A percentile compares a stretch with the other conserved stretches of the same genome.
Evolutionary conservation across 2,113 vertebrate species (phyloP).

Genomic region (Cyprinodon brontotheroides): DNA sequence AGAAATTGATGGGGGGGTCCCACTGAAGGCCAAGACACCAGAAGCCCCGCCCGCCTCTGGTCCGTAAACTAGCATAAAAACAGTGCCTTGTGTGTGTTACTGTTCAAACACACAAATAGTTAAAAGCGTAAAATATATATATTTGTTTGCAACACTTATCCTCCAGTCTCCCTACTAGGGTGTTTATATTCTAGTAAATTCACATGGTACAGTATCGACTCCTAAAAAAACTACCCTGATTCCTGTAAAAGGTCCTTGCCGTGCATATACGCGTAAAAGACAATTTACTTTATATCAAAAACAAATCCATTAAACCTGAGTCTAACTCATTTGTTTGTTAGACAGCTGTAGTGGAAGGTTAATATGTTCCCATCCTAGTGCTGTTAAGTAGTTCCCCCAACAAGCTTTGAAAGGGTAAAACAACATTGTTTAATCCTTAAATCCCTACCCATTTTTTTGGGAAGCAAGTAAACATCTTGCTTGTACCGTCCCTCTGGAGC

Average conservation of each 20-base stretch:
- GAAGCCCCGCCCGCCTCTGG: no score
- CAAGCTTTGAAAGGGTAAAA: constrained; percentile 18
- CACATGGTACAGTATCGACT: background rate
- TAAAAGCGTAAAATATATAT: no score
- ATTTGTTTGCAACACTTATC: no score
- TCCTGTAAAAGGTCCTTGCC: background rate
- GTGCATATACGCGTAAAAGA: background rate
- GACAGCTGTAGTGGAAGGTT: background rate
- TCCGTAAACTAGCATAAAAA: no score
- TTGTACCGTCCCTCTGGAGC: constrained; percentile 97
- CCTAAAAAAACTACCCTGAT: background rate
- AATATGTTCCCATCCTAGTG: background rate
- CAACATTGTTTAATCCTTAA: constrained; percentile 4
- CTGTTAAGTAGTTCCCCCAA: background rate
- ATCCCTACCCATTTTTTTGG: constrained; percentile 96
- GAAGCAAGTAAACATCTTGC: constrained; percentile 97
- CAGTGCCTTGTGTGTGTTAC: no score
- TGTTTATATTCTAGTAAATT: background rate
- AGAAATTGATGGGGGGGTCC: no score
- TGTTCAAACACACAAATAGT: no score
- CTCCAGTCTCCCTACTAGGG: no score
- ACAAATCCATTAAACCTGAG: background rate
- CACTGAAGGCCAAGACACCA: no score
- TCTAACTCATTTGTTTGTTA: background rate
- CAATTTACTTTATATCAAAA: background rate